Percentiles rank a stretch among this genome's conserved stretches.
These are phyloP conservation scores for Eristalis arbustorum DNA, from an alignment of 2,888 invertebrate species.

Conservation along the genomic window DNA sequence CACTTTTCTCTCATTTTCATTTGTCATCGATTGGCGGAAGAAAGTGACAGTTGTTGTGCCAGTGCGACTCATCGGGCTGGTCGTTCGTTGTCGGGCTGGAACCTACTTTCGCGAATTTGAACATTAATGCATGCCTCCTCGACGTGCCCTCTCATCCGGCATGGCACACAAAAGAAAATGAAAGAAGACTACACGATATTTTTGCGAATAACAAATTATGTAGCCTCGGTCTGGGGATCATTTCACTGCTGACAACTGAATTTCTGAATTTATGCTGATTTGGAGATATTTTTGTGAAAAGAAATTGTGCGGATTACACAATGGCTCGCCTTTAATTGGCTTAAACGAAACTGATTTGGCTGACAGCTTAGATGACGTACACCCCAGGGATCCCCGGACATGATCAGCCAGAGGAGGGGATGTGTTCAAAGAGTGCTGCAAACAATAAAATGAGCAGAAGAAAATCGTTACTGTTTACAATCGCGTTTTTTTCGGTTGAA, in stretches of 20 bases:
- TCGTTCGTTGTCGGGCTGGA: constrained; percentile 19
- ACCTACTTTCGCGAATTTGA: constrained; percentile 30
- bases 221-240: background rate
- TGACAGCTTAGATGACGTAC: background rate
- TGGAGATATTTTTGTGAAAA: constrained; percentile 19
- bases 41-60: constrained; percentile 62
- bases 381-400: background rate
- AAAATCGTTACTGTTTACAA: background rate
- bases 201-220: background rate
- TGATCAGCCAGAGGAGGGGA: background rate
- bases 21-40: constrained; percentile 51
- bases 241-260: background rate
- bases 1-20: background rate
- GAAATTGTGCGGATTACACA: constrained; percentile 33
- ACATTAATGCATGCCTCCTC: background rate
- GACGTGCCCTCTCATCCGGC: background rate
- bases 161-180: background rate
- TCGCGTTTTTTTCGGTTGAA: background rate
- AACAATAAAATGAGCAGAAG: background rate
- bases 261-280: constrained; percentile 13
- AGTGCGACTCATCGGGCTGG: background rate
- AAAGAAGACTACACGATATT: background rate
- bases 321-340: constrained; percentile 16
- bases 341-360: background rate
- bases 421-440: background rate